phyloP scores from a whole-genome alignment of 2,797 vertebrate species.

The Ctenochaetus hawaiiensis region DNA sequence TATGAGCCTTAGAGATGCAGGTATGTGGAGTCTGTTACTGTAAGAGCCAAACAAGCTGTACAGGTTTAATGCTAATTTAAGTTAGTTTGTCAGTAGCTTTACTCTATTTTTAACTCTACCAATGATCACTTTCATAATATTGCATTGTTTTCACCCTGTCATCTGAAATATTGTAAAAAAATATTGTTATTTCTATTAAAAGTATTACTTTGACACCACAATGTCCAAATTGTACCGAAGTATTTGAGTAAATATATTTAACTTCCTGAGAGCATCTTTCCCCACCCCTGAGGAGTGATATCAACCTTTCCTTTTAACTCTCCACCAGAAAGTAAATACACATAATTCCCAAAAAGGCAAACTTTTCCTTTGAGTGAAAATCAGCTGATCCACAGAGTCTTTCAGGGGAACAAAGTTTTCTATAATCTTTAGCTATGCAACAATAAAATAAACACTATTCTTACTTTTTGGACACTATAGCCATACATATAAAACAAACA shows the following conservation, averaged over 20 bases:
- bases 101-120: too few relatives aligned
- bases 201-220: background rate
- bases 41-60: too few relatives aligned
- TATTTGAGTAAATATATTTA: background rate
- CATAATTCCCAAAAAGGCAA: constrained; percentile 42
- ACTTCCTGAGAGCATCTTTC: background rate
- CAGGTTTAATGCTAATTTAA: too few relatives aligned
- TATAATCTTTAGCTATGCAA: constrained; percentile 45
- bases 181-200: background rate
- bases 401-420: constrained; percentile 35
- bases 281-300: constrained; percentile 3
- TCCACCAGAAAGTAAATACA: constrained; percentile 3
- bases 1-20: too few relatives aligned
- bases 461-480: constrained; percentile 57
- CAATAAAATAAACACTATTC: constrained; percentile 59
- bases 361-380: constrained; percentile 40
- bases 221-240: background rate
- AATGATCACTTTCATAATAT: too few relatives aligned
- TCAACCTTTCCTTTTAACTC: constrained; percentile 15
- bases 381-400: constrained; percentile 36
- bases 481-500: constrained; percentile 68
- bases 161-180: background rate
- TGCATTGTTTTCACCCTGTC: background rate
- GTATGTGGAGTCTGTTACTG: too few relatives aligned
- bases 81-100: too few relatives aligned